phyloP scores from a whole-genome alignment of 2,888 invertebrate genomes.

The Lordiphosa andalusiaca region DNA sequence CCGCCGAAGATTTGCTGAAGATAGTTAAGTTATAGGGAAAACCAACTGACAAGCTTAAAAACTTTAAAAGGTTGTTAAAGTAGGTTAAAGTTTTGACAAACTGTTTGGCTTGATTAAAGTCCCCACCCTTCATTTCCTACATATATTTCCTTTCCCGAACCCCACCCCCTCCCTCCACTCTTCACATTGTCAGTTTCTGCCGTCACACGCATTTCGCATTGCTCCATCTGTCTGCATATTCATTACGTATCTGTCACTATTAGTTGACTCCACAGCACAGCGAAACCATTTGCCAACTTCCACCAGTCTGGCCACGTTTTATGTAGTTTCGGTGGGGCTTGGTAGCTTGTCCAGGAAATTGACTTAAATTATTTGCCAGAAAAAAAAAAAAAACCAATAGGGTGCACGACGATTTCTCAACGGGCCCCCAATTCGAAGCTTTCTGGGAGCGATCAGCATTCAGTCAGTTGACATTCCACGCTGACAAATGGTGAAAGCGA shows the following conservation, averaged over 20 bases:
- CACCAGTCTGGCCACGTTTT: not conserved
- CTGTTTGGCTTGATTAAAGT: too few species aligned
- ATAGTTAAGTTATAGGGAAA: too few species aligned
- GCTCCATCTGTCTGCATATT: slow-evolving; percentile 6
- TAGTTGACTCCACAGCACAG: slow-evolving; percentile 5
- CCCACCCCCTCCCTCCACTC: too few species aligned
- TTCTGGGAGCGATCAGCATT: not conserved
- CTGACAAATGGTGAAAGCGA: slow-evolving; percentile 39
- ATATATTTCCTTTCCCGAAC: too few species aligned
- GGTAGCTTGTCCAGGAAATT: slow-evolving; percentile 23
- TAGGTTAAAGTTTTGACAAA: too few species aligned
- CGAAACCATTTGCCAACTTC: not conserved
- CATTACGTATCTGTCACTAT: slow-evolving; percentile 21
- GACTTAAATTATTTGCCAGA: slow-evolving; percentile 43
- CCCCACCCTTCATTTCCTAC: too few species aligned
- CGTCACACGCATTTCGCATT: too few species aligned
- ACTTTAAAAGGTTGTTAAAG: too few species aligned
- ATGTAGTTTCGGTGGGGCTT: not conserved
- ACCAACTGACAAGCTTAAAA: too few species aligned
- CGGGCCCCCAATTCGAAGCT: not conserved
- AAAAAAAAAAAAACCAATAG: slow-evolving; percentile 27
- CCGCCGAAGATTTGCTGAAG: too few species aligned
- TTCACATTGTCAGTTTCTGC: too few species aligned
- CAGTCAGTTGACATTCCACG: slow-evolving; percentile 9
- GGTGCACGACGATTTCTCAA: slow-evolving; percentile 17